Evolutionary conservation across 2,113 vertebrate genomes (phyloP).

Genomic region (Pterocles orientalis): DNA sequence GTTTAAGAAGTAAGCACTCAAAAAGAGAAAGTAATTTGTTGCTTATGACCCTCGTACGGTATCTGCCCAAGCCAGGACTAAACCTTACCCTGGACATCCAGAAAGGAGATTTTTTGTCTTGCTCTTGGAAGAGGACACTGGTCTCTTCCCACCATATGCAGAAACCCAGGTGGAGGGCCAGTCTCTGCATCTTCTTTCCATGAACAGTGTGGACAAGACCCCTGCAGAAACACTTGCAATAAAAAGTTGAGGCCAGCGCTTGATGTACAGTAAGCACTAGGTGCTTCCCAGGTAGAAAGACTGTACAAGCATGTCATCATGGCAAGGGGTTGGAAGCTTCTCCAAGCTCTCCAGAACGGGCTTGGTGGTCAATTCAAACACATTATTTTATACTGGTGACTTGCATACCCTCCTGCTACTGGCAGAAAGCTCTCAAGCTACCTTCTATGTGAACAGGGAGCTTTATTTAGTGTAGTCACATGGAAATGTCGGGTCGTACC

Average conservation of each 20-base stretch:
- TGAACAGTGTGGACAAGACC: fast-evolving
- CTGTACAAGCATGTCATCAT: fast-evolving
- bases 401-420: neutral
- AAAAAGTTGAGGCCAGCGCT: fast-evolving
- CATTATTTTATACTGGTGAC: neutral
- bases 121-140: fast-evolving
- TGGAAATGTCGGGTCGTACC: neutral
- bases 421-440: neutral
- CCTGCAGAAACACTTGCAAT: neutral
- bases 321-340: neutral
- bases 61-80: neutral
- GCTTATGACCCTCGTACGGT: neutral
- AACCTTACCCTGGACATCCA: neutral
- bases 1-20: neutral
- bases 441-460: neutral
- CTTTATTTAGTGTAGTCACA: neutral
- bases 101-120: neutral
- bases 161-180: neutral
- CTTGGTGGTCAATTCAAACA: neutral
- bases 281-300: neutral
- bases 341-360: neutral
- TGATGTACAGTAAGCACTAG: fast-evolving
- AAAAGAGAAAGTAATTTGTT: neutral
- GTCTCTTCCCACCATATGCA: neutral
- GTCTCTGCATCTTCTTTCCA: neutral